Percentiles rank a stretch among this genome's conserved stretches.
Evolutionary conservation across 2,888 invertebrate genomes (phyloP).

Genomic region (Zaprionus obscuricornis): DNA sequence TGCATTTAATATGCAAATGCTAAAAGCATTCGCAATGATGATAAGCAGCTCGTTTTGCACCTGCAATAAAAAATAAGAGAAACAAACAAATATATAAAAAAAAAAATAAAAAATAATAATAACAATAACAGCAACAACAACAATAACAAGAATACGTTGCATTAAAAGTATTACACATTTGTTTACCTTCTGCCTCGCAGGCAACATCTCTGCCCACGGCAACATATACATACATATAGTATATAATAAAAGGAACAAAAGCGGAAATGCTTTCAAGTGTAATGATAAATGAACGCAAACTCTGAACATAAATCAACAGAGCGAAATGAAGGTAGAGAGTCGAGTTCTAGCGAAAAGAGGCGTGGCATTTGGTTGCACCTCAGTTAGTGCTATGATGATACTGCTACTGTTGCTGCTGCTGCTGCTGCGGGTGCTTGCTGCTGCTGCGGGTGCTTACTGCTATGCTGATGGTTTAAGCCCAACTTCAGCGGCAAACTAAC

Average conservation of each 20-base stretch:
- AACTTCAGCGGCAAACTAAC: conserved; percentile 69
- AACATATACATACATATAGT: conserved; percentile 32
- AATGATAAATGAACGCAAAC: conserved; percentile 77
- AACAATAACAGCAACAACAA: too few species aligned
- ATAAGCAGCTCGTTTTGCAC: conserved; percentile 65
- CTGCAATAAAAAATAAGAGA: conserved; percentile 36
- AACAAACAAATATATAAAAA: conserved; percentile 20
- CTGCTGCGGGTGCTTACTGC: conserved; percentile 20
- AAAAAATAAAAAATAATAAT: conserved; percentile 13
- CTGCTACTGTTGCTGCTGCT: too few species aligned
- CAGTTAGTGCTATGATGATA: conserved; percentile 30
- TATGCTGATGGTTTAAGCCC: conserved; percentile 75
- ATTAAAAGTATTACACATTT: conserved; percentile 70
- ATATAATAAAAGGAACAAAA: conserved; percentile 67
- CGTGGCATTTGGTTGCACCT: conserved; percentile 34
- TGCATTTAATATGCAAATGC: conserved; percentile 54
- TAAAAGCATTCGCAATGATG: conserved; percentile 47
- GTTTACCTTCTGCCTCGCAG: conserved; percentile 13
- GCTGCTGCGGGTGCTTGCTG: conserved; percentile 16
- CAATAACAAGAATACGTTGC: conserved; percentile 33
- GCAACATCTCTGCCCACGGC: not conserved
- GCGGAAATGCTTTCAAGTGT: conserved; percentile 75
- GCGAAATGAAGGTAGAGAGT: conserved; percentile 10
- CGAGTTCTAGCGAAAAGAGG: not conserved
- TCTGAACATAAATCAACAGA: conserved; percentile 71